Base-by-base conservation (phyloP, 2,113 vertebrate species). In the Orcinus orca region DNA sequence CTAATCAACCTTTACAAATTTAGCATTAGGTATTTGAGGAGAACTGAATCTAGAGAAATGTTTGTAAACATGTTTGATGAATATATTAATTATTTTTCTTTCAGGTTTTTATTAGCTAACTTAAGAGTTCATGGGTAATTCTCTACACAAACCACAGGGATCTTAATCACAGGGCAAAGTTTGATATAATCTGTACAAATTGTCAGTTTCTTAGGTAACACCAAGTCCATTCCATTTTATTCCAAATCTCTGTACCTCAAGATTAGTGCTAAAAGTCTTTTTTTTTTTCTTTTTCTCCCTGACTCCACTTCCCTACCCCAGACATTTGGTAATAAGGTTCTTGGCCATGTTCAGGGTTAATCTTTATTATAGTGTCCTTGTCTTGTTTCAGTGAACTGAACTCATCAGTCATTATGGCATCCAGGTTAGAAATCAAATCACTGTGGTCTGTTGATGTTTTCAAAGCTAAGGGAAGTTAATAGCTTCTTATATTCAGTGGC, bases 341-440 rank as follows among this genome's bases (percentile, higher is more conserved):
- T 99, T 68, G 98, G 99, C 12, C 98, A 98, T 1, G 98, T 99
- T 83, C 99, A 98, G 38, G 99, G 99, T 98, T 99, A 98, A 98
- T 99, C 90, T 99, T 99, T 50, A 97, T 99, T 80, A 98, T 98
- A 23, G 99, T 99, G 94, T 98, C 99, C 63, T 99, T 99, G 98
- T 99, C 99, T 96, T 99, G 98, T 97, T 99, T 99, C 6, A 99
- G 99, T 71, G 99, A 99, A 94, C 98, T 99, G 85, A 99, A 99
- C 25, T 99, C 99, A 60, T 99, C 99, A 9, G 97, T 99, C 97
- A 99, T 99, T 62, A 98, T 98, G 81, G 98, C 99, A 95, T 99
- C 99, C 55, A 98, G 99, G 99, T 99, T 98, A 94, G 82, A 96
- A 55, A 38, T 0, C 71, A 62, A 13, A 29, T 82, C 77, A 1